These are phyloP conservation scores for Onychomys arenicola DNA, from an alignment of 2,797 vertebrate genomes.

Conservation along the genomic window DNA sequence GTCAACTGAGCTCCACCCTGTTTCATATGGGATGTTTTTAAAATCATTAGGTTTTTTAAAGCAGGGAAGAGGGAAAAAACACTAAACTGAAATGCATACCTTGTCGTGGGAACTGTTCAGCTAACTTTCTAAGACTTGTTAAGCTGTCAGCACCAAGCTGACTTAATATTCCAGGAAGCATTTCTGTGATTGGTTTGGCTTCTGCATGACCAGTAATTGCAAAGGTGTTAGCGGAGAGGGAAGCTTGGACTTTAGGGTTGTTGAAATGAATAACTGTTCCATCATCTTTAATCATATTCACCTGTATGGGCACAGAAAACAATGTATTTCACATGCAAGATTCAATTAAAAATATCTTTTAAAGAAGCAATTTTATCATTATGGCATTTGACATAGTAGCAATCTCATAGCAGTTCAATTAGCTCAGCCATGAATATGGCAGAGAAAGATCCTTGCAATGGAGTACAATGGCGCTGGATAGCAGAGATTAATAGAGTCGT, in stretches of 20 bases:
- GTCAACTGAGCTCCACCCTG: neutral
- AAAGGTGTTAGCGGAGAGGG: constrained; percentile 98
- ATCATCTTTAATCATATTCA: constrained; percentile 99
- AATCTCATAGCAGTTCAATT: constrained; percentile 46
- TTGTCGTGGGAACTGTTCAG: constrained; percentile 98
- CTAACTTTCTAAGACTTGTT: constrained; percentile 98
- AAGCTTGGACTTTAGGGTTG: constrained; percentile 99
- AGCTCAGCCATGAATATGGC: constrained; percentile 30
- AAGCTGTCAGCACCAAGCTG: constrained; percentile 99
- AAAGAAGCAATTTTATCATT: constrained; percentile 7
- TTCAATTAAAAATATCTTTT: constrained; percentile 42
- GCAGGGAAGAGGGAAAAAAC: neutral
- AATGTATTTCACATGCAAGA: constrained; percentile 62
- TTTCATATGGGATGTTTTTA: neutral
- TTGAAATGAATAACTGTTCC: constrained; percentile 99
- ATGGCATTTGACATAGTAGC: neutral
- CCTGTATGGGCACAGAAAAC: constrained; percentile 88
- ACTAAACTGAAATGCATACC: constrained; percentile 86
- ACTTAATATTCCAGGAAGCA: constrained; percentile 99
- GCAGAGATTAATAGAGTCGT: constrained; percentile 48
- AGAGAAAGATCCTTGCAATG: constrained; percentile 25
- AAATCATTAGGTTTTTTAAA: constrained; percentile 58
- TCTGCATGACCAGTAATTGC: constrained; percentile 98
- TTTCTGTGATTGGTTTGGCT: constrained; percentile 99
- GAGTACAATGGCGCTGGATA: constrained; percentile 22